A percentile compares a stretch with the other conserved stretches of the same genome.
These are phyloP conservation scores for Neopipo cinnamomea DNA, from an alignment of 2,113 vertebrate species.

Conservation along the genomic window DNA sequence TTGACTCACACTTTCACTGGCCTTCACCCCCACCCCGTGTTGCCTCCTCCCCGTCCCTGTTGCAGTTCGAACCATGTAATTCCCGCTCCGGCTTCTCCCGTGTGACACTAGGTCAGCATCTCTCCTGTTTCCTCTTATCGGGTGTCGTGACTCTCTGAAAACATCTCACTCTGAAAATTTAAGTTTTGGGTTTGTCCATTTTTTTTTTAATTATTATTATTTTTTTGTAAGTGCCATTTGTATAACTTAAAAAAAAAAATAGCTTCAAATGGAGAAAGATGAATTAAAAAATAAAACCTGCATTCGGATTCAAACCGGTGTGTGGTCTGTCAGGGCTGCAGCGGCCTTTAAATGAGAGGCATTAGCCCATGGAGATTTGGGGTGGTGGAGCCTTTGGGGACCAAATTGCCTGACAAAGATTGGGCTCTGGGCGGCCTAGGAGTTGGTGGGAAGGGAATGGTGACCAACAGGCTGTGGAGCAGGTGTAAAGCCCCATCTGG, in stretches of 20 bases:
- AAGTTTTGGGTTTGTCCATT: slow-evolving; percentile 69
- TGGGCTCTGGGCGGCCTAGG: neutral
- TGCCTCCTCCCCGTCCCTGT: neutral
- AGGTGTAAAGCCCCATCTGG: neutral
- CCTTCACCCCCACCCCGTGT: neutral
- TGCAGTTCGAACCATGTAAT: neutral
- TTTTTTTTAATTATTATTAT: slow-evolving; percentile 76
- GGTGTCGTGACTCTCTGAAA: slow-evolving; percentile 66
- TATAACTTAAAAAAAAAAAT: slow-evolving; percentile 87
- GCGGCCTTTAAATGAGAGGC: neutral
- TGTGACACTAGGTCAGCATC: slow-evolving; percentile 41
- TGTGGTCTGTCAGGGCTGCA: neutral
- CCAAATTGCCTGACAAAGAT: rapidly evolving
- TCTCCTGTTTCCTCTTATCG: slow-evolving; percentile 36
- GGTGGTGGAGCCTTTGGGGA: neutral
- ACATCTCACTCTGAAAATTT: slow-evolving; percentile 71
- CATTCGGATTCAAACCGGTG: slow-evolving; percentile 68
- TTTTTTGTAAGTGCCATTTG: slow-evolving; percentile 94
- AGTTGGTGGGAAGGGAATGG: neutral
- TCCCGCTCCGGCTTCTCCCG: slow-evolving; percentile 27
- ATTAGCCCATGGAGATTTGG: rapidly evolving
- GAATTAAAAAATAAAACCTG: slow-evolving; percentile 79
- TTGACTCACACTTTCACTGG: neutral
- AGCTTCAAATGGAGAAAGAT: slow-evolving; percentile 84
- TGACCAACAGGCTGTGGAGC: neutral